Base-by-base conservation (phyloP, 2,888 invertebrate genomes). In the Caenorhabditis japonica region DNA sequence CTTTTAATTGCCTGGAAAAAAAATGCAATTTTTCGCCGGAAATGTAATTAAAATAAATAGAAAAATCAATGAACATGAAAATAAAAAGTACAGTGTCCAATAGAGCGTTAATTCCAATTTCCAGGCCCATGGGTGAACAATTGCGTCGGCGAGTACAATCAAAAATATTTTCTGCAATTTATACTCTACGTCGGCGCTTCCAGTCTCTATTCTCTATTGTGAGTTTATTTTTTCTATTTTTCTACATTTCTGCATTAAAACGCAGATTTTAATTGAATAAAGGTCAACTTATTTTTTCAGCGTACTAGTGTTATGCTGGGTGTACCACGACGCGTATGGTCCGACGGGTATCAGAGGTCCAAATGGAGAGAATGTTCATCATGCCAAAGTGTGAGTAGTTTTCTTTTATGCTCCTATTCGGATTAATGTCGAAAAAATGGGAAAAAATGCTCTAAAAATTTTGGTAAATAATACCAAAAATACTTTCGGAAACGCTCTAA, bases 141-240 rank as follows among this genome's bases (percentile, higher is more conserved):
- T 88, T 94, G 94, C 88, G 94, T 94, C 4, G 94, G 94, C 44
- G 94, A 94, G 89, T 91, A 92, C 85, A 94, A 95, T 90, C 94
- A 94, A 89, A 94, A 94, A 88, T 94, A 93, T 89, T 94, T 94
- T 89, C 91, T 94, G 78, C 93, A 94, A 87, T 94, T 94, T 90
- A 90, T 85, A 7, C 58, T 85, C 39, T 85, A 85, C 53, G 84
- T 85, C n/a, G 84, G 79, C n/a, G 49, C 77, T 7, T 61, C 79
- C 15, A 76, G 83, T 49, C 36, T 73, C 1, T 84, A 84, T 59
- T 76, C 84, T 8, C 39, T 85, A 47, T 73, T 79, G 85, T 85
- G 17, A 77, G 84, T 76, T 21, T 17, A 30, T 36, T 15, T 5
- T 7, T 13, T 27, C 3, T n/a, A 52, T 17, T 39, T 13, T 36